Conservation (phyloP, 2,113 vertebrate species). For the Nothoprocta pentlandii region DNA sequence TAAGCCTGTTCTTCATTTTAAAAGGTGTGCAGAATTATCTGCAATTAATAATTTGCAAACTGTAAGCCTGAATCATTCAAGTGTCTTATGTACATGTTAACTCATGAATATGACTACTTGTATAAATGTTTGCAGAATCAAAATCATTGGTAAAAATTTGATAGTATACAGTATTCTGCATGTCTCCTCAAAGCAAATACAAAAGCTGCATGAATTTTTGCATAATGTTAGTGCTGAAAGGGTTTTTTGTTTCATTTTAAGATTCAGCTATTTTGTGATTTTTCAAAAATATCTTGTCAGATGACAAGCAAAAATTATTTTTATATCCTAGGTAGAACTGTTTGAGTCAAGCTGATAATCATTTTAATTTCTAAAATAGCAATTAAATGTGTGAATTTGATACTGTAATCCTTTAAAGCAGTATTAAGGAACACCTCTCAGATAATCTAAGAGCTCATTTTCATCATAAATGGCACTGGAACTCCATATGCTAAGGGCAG, state of each 20-base stretch:
- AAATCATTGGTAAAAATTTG: not conserved
- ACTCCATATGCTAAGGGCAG: not conserved
- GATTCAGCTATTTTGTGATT: accelerated
- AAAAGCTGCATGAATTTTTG: not conserved
- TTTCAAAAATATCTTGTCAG: not conserved
- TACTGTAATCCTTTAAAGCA: not conserved
- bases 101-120: not conserved
- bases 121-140: not conserved
- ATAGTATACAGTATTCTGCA: not conserved
- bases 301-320: not conserved
- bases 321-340: not conserved
- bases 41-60: not conserved
- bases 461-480: not conserved
- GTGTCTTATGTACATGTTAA: not conserved
- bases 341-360: not conserved
- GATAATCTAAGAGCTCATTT: not conserved
- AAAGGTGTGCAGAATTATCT: not conserved
- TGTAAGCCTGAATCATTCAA: not conserved
- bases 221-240: not conserved
- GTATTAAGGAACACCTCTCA: not conserved
- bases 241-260: not conserved
- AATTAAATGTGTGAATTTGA: not conserved
- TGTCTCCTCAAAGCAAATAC: not conserved
- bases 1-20: not conserved
- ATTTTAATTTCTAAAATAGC: not conserved